Conservation (phyloP, 2,113 vertebrate species). For the Alexandromys fortis region DNA sequence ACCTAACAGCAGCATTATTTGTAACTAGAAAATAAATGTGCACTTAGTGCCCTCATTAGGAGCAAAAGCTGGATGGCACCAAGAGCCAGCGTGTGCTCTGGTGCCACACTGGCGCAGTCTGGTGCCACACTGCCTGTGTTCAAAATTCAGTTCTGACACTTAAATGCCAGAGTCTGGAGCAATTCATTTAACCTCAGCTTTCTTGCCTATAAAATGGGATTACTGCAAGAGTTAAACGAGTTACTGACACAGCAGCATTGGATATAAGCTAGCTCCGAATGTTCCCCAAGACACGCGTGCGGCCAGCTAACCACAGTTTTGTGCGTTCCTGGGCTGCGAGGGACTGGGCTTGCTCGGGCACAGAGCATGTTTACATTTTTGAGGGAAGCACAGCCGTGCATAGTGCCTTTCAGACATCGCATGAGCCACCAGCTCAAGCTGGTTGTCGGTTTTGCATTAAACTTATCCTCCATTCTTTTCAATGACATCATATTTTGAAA, state of each 20-base stretch:
- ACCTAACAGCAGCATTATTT: conserved; percentile 6
- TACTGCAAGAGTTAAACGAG: background rate
- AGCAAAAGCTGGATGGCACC: background rate
- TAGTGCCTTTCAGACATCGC: conserved; percentile 6
- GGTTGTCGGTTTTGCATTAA: conserved; percentile 33
- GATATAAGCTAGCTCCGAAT: background rate
- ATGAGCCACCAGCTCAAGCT: background rate
- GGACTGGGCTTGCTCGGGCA: background rate
- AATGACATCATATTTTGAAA: conserved; percentile 64
- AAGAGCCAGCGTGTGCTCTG: background rate
- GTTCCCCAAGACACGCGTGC: background rate
- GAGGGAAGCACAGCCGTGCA: conserved; percentile 5
- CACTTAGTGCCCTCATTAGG: background rate
- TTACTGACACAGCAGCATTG: background rate
- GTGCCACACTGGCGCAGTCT: background rate
- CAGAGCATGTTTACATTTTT: conserved; percentile 10
- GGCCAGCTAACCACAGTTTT: background rate
- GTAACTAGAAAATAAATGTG: conserved; percentile 51
- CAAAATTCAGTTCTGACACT: conserved; percentile 1
- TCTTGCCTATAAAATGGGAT: conserved; percentile 1
- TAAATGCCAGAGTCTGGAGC: background rate
- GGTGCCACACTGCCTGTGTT: background rate
- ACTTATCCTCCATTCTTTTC: background rate
- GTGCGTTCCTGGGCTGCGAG: background rate
- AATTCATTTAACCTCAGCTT: conserved; percentile 29